Evolutionary conservation across 2,113 vertebrate species (phyloP), one percentile per base, ranked within the genome.

Genomic region (Guaruba guarouba): DNA sequence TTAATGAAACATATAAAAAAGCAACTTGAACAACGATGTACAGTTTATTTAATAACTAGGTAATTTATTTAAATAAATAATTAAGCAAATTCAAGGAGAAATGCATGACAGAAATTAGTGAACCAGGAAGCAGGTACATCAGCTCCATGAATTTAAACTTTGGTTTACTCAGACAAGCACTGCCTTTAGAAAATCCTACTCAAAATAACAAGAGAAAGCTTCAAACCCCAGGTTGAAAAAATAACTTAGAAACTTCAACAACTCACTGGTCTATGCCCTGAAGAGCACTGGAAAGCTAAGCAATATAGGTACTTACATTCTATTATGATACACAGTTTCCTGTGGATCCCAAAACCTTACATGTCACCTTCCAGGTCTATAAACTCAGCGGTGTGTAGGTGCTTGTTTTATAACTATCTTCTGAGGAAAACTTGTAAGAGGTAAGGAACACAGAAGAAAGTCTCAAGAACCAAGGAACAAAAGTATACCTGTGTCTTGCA

Each of bases 21-120:
- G 22, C 0, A 0, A 54, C 39, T 64, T 35, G 37, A 46, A n/a
- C 4, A 88, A 14, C 24, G 33, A 37, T 1, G 48, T 2, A 44
- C 1, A 31, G 14, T 41, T 62, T 70, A 89, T 28, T 33, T 14
- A 78, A 28, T 28, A 92, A 51, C 10, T 22, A 44, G 3, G 8
- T 57, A 12, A 62, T 48, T 29, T 46, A 68, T 57, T 68, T 68
- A 81, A 67, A 49, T 68, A 80, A 61, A 39, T 46, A 43, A 80
- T 17, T 48, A 68, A 43, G 43, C 33, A 46, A 67, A 48, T 5
- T 6, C 43, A 92, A 41, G 15, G 35, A 80, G 37, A 68, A 84
- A 73, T 18, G 15, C 11, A 43, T 41, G 11, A 51, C 33, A 63
- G 39, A 66, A 89, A 67, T 46, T 33, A 92, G 18, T 62, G 35